phyloP scores from a whole-genome alignment of 2,888 invertebrate species.

The Sinodicranocentrus sp. region DNA sequence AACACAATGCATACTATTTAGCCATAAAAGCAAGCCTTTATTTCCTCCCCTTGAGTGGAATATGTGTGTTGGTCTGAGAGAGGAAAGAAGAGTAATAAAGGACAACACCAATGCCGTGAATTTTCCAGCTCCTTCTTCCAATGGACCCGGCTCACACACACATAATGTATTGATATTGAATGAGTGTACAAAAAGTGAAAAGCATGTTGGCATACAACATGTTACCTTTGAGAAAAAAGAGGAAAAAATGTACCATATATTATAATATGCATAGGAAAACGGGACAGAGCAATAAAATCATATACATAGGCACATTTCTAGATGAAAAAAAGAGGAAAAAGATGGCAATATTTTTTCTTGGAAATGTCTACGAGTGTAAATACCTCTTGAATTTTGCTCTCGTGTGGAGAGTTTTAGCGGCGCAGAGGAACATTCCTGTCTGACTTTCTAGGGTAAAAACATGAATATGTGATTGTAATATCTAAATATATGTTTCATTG shows the following conservation, averaged over 20 bases:
- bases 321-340: background rate
- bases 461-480: conserved; percentile 41
- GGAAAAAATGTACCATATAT: background rate
- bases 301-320: background rate
- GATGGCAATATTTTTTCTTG: background rate
- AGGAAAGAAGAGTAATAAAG: background rate
- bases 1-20: too few relatives aligned
- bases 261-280: too few relatives aligned
- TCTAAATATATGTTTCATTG: conserved; percentile 26
- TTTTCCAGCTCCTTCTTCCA: background rate
- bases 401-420: too few relatives aligned
- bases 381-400: too few relatives aligned
- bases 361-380: too few relatives aligned
- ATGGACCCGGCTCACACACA: background rate
- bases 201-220: too few relatives aligned
- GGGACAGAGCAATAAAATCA: background rate
- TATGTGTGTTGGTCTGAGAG: background rate
- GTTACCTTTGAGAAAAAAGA: background rate
- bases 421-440: too few relatives aligned
- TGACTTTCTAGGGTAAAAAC: conserved; percentile 15
- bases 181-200: conserved; percentile 16
- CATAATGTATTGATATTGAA: conserved; percentile 22
- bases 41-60: background rate
- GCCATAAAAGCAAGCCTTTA: background rate
- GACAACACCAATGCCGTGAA: background rate